Percentiles rank a stretch among this genome's conserved stretches.
Conservation (phyloP, 2,113 vertebrate species). For the Phoxinus phoxinus region DNA sequence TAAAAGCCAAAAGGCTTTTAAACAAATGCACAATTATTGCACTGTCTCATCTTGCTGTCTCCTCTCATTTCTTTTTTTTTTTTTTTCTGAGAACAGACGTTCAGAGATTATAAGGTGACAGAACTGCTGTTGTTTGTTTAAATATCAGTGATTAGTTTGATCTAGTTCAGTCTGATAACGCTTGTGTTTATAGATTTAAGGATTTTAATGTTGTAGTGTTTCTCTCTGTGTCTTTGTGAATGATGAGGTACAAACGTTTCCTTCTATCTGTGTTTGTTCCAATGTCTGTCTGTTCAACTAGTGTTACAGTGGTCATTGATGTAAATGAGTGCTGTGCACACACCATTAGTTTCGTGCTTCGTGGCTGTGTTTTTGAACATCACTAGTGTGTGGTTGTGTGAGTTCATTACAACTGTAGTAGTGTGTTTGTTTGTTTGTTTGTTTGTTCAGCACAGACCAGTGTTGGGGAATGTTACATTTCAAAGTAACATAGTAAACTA, state of each 20-base stretch:
- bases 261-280: neutral
- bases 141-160: slow-evolving; percentile 36
- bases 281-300: neutral
- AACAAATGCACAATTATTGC: neutral
- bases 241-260: neutral
- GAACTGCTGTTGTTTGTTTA: slow-evolving; percentile 33
- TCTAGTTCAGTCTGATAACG: slow-evolving; percentile 9
- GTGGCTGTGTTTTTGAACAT: slow-evolving; percentile 1
- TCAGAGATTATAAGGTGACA: slow-evolving; percentile 58
- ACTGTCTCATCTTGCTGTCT: slow-evolving; percentile 37
- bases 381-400: neutral
- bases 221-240: neutral
- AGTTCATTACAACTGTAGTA: neutral
- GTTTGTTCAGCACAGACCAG: neutral
- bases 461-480: neutral
- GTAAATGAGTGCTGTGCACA: neutral
- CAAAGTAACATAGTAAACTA: neutral
- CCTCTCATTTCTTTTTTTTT: slow-evolving; percentile 26
- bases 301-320: neutral
- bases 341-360: neutral
- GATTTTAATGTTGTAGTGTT: slow-evolving; percentile 18
- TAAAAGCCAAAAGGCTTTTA: neutral
- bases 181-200: slow-evolving; percentile 2
- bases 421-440: neutral
- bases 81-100: slow-evolving; percentile 46